Evolutionary conservation across 1,140 invertebrate species (phyloP).

Genomic region (Protaetia brevitarsis): DNA sequence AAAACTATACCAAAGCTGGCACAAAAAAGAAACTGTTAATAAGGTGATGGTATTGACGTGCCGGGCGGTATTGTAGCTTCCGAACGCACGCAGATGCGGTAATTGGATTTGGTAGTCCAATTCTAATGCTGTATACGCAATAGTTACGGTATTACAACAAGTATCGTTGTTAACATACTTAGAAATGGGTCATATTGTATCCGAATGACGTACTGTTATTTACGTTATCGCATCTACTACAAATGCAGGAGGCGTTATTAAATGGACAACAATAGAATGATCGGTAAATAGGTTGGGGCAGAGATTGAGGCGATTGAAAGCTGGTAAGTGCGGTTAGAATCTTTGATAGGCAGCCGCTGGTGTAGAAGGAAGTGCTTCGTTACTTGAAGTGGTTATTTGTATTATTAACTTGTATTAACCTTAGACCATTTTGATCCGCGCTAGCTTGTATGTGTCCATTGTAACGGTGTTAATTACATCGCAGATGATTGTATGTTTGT

Average conservation of each 20-base stretch:
- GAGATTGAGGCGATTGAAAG: neutral
- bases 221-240: neutral
- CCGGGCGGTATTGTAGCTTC: neutral
- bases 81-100: neutral
- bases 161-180: conserved; percentile 2
- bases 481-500: neutral
- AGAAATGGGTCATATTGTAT: conserved; percentile 8
- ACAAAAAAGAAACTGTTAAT: conserved; percentile 1
- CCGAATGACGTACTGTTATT: conserved; percentile 14
- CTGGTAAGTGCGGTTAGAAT: neutral
- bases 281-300: neutral
- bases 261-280: neutral
- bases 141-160: neutral
- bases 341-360: neutral
- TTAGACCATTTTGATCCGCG: too few species aligned
- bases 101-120: conserved; percentile 13
- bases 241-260: conserved; percentile 3
- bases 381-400: neutral
- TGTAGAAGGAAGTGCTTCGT: neutral
- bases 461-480: neutral
- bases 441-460: neutral
- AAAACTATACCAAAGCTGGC: neutral
- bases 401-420: conserved; percentile 6
- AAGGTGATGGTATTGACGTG: neutral
- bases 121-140: neutral